Conservation (phyloP, 2,113 vertebrate genomes). For the Ophthalmolycus amberensis region DNA sequence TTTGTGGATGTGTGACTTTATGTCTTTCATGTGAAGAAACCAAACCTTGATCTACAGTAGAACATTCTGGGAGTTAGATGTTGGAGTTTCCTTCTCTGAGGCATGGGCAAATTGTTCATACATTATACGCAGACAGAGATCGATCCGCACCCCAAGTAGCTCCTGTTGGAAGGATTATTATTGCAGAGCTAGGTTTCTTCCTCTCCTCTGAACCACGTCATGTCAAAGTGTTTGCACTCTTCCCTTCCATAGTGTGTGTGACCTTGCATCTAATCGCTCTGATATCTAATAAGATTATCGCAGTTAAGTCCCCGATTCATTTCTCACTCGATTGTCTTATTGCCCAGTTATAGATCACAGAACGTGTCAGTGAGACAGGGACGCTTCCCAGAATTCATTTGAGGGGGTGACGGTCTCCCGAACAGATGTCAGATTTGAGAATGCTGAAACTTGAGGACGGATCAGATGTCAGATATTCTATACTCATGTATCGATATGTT, state of each 20-base stretch:
- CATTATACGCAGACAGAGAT: too few relatives aligned
- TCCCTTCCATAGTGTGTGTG: background rate
- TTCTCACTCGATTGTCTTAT: conserved; percentile 3
- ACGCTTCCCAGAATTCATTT: background rate
- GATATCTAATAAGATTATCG: conserved; percentile 5
- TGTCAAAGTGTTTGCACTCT: background rate
- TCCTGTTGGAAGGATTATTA: too few relatives aligned
- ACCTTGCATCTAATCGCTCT: conserved; percentile 22
- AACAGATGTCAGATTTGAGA: background rate
- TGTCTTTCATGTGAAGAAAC: background rate
- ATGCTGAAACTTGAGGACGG: background rate
- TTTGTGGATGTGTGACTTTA: background rate
- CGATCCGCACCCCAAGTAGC: too few relatives aligned
- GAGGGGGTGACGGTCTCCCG: background rate
- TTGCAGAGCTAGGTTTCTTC: too few relatives aligned
- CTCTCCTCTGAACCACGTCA: too few relatives aligned
- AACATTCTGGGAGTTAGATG: background rate
- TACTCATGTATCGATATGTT: background rate
- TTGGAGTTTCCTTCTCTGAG: too few relatives aligned
- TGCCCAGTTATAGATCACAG: conserved; percentile 19
- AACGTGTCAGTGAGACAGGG: background rate
- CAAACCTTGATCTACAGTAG: background rate
- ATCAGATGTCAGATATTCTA: background rate
- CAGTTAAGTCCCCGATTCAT: conserved; percentile 1
- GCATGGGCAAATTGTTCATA: too few relatives aligned